Evolutionary conservation across 2,888 invertebrate species (phyloP).

Genomic region (Caenorhabditis wallacei): DNA sequence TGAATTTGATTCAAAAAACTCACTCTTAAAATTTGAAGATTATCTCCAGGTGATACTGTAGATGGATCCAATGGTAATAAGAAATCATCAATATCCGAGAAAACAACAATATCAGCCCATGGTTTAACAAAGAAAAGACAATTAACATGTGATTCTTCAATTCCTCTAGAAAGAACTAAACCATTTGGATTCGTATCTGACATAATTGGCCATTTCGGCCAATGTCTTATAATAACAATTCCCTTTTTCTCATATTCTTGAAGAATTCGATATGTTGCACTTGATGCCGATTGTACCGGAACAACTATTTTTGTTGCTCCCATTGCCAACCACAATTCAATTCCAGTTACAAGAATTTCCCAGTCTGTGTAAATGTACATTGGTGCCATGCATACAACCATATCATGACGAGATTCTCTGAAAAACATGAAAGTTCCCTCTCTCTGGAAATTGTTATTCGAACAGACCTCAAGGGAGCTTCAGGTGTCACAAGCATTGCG

Average conservation of each 20-base stretch:
- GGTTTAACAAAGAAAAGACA: constrained; percentile 82
- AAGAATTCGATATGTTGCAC: constrained; percentile 76
- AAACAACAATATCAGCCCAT: constrained; percentile 80
- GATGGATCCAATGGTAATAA: constrained; percentile 79
- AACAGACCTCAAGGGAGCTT: constrained; percentile 64
- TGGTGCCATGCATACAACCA: constrained; percentile 82
- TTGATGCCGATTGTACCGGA: constrained; percentile 81
- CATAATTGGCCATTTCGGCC: constrained; percentile 82
- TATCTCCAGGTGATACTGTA: constrained; percentile 72
- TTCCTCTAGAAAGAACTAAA: constrained; percentile 74
- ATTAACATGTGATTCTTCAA: constrained; percentile 82
- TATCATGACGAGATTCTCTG: constrained; percentile 67
- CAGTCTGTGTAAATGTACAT: constrained; percentile 83
- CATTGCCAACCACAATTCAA: constrained; percentile 79
- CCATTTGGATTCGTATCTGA: constrained; percentile 83
- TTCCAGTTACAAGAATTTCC: constrained; percentile 81
- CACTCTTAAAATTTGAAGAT: constrained; percentile 77
- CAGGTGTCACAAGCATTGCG: constrained; percentile 68
- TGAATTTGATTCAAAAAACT: not conserved
- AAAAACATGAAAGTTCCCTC: not conserved
- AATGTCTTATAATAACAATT: constrained; percentile 78
- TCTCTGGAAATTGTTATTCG: not conserved
- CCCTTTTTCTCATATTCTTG: constrained; percentile 79
- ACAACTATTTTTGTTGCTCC: constrained; percentile 82
- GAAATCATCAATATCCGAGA: constrained; percentile 83